Percentiles rank a stretch among this genome's conserved stretches.
phyloP scores from a whole-genome alignment of 2,797 vertebrate genomes.

The Silurus aristotelis region DNA sequence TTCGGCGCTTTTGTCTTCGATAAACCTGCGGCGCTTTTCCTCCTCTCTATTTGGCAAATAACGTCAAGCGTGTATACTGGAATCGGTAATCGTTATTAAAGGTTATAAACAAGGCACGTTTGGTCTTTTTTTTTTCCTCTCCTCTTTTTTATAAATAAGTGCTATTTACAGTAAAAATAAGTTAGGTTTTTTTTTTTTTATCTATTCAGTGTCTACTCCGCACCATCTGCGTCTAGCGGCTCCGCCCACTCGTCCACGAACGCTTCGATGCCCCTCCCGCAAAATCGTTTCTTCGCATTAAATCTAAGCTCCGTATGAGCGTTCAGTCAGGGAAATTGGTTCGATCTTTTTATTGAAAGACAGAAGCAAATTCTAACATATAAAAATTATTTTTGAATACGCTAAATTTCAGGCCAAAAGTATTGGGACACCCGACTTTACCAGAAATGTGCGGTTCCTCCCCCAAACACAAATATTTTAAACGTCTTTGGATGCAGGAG shows the following conservation, averaged over 20 bases:
- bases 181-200: conserved; percentile 61
- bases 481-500: no score
- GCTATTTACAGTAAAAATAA: conserved; percentile 76
- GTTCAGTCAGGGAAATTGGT: neutral
- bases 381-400: neutral
- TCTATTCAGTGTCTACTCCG: conserved; percentile 38
- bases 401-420: neutral
- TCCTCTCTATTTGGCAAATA: conserved; percentile 57
- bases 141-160: conserved; percentile 72
- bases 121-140: conserved; percentile 43
- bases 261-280: neutral
- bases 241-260: neutral
- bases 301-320: neutral
- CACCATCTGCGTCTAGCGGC: neutral
- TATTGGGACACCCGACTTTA: no score
- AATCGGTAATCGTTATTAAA: conserved; percentile 53
- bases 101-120: conserved; percentile 74
- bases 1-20: conserved; percentile 17
- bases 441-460: no score
- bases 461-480: no score
- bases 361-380: neutral
- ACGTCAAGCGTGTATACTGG: conserved; percentile 51
- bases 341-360: neutral
- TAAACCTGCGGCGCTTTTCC: conserved; percentile 32
- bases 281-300: neutral